A percentile compares a stretch with the other conserved stretches of the same genome.
phyloP scores from a whole-genome alignment of 2,888 invertebrate species.

The Perizoma affinitatum region DNA sequence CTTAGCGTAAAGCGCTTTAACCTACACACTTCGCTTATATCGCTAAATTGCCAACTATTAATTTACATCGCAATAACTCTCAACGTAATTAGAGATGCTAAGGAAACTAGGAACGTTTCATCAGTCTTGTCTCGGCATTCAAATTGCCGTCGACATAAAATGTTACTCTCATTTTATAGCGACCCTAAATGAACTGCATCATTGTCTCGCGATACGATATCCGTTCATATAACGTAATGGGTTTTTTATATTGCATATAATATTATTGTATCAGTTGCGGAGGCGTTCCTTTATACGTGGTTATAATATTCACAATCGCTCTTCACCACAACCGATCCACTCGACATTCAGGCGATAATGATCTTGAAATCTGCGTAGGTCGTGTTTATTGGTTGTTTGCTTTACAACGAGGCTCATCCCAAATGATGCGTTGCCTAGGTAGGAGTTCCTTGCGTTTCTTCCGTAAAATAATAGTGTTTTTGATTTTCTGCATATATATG shows the following conservation, averaged over 20 bases:
- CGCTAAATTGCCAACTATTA: constrained; percentile 42
- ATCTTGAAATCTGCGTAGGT: constrained; percentile 77
- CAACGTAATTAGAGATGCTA: constrained; percentile 66
- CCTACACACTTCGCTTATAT: constrained; percentile 14
- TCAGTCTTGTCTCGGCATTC: constrained; percentile 51
- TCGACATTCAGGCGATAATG: constrained; percentile 68
- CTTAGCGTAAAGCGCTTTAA: constrained; percentile 49
- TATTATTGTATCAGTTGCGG: constrained; percentile 50
- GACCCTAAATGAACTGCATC: constrained; percentile 67
- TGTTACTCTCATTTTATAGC: constrained; percentile 62
- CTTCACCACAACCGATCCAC: constrained; percentile 68
- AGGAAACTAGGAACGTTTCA: constrained; percentile 55
- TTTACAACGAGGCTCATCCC: constrained; percentile 47
- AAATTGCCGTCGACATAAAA: constrained; percentile 57
- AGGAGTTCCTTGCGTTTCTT: constrained; percentile 39
- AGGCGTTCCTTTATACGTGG: constrained; percentile 54
- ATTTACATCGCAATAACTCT: constrained; percentile 56
- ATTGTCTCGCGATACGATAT: constrained; percentile 66
- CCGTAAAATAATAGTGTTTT: constrained; percentile 33
- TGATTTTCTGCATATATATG: constrained; percentile 35
- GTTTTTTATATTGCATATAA: constrained; percentile 55
- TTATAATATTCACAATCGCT: constrained; percentile 73
- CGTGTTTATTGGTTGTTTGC: constrained; percentile 68
- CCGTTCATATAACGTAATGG: constrained; percentile 66
- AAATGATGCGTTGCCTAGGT: constrained; percentile 41